Evolutionary conservation across 2,113 vertebrate genomes (phyloP).

Genomic region (Mirza zaza): DNA sequence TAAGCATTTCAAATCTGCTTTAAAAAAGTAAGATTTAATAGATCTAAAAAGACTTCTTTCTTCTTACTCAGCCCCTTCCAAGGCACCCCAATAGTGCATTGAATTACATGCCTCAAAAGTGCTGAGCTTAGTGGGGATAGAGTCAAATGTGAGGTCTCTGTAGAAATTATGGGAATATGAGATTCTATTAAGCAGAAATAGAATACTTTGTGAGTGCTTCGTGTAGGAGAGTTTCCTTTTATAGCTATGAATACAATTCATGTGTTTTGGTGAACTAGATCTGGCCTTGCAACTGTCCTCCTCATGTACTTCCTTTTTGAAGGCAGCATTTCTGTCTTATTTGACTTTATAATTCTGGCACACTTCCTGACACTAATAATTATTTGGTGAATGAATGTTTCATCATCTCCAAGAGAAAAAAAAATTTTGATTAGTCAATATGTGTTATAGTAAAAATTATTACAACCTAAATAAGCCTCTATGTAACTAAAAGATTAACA

Average conservation of each 20-base stretch:
- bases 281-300: neutral
- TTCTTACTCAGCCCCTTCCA: neutral
- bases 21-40: neutral
- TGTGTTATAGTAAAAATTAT: neutral
- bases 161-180: constrained; percentile 37
- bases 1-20: neutral
- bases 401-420: neutral
- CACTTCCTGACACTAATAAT: neutral
- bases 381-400: constrained; percentile 24
- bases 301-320: neutral
- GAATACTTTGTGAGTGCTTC: neutral
- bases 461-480: neutral
- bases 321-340: neutral
- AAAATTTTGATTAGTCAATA: neutral
- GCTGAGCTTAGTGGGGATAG: constrained; percentile 20
- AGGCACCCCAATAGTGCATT: neutral
- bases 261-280: neutral
- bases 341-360: neutral
- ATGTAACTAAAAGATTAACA: neutral
- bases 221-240: neutral
- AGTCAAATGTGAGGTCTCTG: neutral
- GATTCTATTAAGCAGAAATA: constrained; percentile 26
- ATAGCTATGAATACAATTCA: neutral
- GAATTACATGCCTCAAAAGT: constrained; percentile 32
- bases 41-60: neutral